Percentiles rank a stretch among this genome's conserved stretches.
These are phyloP conservation scores for Chrysotoxum bicinctum DNA, from an alignment of 2,888 invertebrate genomes.

Conservation along the genomic window DNA sequence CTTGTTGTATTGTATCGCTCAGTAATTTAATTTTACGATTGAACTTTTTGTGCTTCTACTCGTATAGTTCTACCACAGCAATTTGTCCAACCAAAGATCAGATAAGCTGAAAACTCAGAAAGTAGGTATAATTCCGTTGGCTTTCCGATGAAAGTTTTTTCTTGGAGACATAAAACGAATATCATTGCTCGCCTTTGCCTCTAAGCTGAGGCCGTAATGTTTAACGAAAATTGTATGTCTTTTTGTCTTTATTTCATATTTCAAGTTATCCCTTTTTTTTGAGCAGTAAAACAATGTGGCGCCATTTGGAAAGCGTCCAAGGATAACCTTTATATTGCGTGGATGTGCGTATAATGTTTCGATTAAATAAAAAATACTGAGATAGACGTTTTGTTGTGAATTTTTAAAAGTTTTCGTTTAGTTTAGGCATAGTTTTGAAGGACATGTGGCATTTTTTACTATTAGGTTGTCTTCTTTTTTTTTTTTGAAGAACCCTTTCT, in stretches of 20 bases:
- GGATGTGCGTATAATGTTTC: slow-evolving; percentile 67
- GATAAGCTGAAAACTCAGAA: slow-evolving; percentile 49
- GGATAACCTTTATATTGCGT: slow-evolving; percentile 63
- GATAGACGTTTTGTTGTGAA: slow-evolving; percentile 42
- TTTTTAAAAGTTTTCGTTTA: slow-evolving; percentile 38
- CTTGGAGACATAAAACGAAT: slow-evolving; percentile 27
- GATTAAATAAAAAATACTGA: slow-evolving; percentile 55
- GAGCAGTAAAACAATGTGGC: slow-evolving; percentile 70
- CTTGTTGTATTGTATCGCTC: slow-evolving; percentile 45
- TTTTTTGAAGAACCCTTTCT: too few relatives aligned
- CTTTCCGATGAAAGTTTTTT: slow-evolving; percentile 22
- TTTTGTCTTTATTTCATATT: slow-evolving; percentile 8
- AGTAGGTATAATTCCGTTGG: slow-evolving; percentile 29
- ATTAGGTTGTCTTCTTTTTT: too few relatives aligned
- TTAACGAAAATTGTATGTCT: slow-evolving; percentile 17
- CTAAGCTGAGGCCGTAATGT: background rate
- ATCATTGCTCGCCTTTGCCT: slow-evolving; percentile 17
- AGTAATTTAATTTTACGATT: slow-evolving; percentile 72
- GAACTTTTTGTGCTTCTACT: slow-evolving; percentile 60
- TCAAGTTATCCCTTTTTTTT: slow-evolving; percentile 42
- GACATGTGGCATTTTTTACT: background rate
- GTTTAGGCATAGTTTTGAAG: background rate
- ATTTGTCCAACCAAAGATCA: slow-evolving; percentile 64
- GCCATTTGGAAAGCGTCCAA: slow-evolving; percentile 59
- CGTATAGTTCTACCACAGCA: slow-evolving; percentile 15